Conservation (phyloP, 1,140 invertebrate genomes). For the Papilio helenus region DNA sequence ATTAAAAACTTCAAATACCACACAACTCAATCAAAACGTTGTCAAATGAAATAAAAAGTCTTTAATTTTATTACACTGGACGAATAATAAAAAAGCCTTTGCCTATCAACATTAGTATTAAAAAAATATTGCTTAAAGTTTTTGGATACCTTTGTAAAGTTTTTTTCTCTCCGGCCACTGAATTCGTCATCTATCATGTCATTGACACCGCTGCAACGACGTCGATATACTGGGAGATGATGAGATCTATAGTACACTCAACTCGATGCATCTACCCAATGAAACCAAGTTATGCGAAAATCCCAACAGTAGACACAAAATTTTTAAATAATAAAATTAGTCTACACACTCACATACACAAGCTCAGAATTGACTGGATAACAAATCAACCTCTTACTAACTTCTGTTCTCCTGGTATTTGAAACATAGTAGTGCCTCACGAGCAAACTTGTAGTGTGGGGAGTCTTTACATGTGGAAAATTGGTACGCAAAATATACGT, state of each 20-base stretch:
- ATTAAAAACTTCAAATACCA: too few species aligned
- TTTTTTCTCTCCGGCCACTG: slow-evolving; percentile 44
- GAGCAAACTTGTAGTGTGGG: slow-evolving; percentile 56
- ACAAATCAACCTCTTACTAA: slow-evolving; percentile 45
- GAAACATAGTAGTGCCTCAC: slow-evolving; percentile 73
- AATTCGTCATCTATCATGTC: slow-evolving; percentile 78
- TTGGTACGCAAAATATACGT: slow-evolving; percentile 60
- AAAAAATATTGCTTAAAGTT: slow-evolving; percentile 20
- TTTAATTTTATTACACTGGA: neutral
- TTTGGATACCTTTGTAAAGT: slow-evolving; percentile 39
- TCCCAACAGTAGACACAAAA: slow-evolving; percentile 1
- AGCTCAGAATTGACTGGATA: slow-evolving; percentile 36
- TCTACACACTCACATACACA: slow-evolving; percentile 50
- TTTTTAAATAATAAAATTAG: neutral
- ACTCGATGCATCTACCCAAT: slow-evolving; percentile 75
- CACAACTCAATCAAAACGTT: too few species aligned
- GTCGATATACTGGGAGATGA: slow-evolving; percentile 73
- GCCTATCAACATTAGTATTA: neutral
- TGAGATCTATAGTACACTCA: slow-evolving; percentile 73
- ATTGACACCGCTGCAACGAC: slow-evolving; percentile 73
- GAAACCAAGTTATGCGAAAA: slow-evolving; percentile 49
- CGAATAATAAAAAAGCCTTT: neutral
- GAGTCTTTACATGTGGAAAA: slow-evolving; percentile 64
- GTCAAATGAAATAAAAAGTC: neutral
- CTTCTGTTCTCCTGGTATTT: slow-evolving; percentile 65